Evolutionary conservation across 2,113 vertebrate genomes (phyloP).

Genomic region (Hippocampus mohnikei): DNA sequence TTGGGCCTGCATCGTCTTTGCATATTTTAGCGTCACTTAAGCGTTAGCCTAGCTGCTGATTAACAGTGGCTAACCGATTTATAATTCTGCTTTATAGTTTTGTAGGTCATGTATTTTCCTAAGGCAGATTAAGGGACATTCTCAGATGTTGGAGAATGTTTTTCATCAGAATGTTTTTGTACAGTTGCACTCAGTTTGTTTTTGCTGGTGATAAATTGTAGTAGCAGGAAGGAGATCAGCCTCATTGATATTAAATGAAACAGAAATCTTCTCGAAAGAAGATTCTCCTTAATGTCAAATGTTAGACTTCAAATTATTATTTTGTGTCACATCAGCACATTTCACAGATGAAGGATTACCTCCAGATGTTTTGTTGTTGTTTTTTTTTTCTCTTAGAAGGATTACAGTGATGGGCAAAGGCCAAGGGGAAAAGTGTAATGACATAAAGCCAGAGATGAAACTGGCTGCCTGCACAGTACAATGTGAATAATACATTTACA

Average conservation of each 20-base stretch:
- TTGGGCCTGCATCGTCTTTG: slow-evolving; percentile 6
- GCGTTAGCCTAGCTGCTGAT: slow-evolving; percentile 30
- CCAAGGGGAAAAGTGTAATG: neutral
- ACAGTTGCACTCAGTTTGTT: neutral
- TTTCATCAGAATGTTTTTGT: neutral
- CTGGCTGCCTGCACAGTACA: neutral
- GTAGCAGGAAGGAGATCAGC: neutral
- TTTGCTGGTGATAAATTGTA: slow-evolving; percentile 1
- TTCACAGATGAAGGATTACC: neutral
- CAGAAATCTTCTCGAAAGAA: neutral
- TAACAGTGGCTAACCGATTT: slow-evolving; percentile 19
- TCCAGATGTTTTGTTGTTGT: neutral
- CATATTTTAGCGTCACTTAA: slow-evolving; percentile 17
- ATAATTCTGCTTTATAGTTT: slow-evolving; percentile 6
- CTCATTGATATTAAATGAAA: neutral
- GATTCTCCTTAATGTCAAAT: neutral
- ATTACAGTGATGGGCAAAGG: neutral
- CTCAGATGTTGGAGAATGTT: neutral
- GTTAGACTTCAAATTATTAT: neutral
- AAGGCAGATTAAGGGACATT: neutral
- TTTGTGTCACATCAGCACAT: neutral
- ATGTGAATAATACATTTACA: neutral
- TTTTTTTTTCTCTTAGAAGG: too few species aligned
- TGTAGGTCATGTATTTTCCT: slow-evolving; percentile 5
- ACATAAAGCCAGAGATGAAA: neutral